Evolutionary conservation across 2,113 vertebrate genomes (phyloP), one percentile per base, ranked within the genome.

Genomic region (Porphyrio hochstetteri): DNA sequence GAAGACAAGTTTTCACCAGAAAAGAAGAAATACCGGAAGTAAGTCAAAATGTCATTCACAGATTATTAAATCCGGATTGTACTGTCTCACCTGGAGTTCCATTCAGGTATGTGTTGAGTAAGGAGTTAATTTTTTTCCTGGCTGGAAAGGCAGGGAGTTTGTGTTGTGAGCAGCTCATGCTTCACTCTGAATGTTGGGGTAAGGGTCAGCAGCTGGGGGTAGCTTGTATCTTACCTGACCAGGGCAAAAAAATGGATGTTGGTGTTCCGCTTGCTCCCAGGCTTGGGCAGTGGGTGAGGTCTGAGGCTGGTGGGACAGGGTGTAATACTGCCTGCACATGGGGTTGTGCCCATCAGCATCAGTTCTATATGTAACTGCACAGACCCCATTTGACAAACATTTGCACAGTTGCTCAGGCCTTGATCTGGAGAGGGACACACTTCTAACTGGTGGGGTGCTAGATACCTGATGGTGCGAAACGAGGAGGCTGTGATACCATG

Each of bases 401-500:
- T 27, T 72, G 74, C 63, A 31, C 75, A 15, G 42, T 3, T 57
- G 35, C 55, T 64, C 12, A 16, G 53, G 5, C 27, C 40, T 10
- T 56, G 61, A 9, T 68, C 42, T 72, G 31, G 1, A 8, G 50
- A 88, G 28, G 21, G 19, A 6, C 36, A 38, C 13, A 0, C 29
- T 31, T 89, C 10, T 14, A 20, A 55, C 15, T 6, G 7, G 60
- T 5, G 59, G 4, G 28, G 48, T n/a, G 42, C 46, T 9, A 2
- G 8, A 16, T 57, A 42, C 40, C 55, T 61, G 68, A 4, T 27
- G 71, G 13, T 52, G 38, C 53, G 69, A 4, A 15, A 42, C 0
- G 5, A 59, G 40, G 20, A 36, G 44, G 16, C 65, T 0, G 0
- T 11, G 33, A 7, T 4, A 3, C 48, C 20, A 4, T 5, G 33